Conservation (phyloP, 2,888 invertebrate genomes). For the Volucella inflata region DNA sequence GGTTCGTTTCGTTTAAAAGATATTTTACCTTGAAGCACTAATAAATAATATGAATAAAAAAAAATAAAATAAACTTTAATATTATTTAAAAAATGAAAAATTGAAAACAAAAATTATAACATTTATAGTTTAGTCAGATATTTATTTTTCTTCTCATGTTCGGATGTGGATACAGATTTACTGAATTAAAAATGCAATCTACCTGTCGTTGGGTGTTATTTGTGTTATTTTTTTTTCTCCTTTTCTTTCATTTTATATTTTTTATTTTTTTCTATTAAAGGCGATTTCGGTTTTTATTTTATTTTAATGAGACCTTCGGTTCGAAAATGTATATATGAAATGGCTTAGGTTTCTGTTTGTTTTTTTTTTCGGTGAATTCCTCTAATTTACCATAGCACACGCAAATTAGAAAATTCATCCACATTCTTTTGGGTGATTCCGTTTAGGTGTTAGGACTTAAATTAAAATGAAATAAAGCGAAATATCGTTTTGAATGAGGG, state of each 20-base stretch:
- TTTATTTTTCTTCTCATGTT: not conserved
- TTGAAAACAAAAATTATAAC: constrained; percentile 20
- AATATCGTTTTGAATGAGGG: constrained; percentile 3
- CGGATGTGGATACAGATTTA: constrained; percentile 13
- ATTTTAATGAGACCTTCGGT: not conserved
- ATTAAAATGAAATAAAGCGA: constrained; percentile 27
- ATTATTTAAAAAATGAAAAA: constrained; percentile 3
- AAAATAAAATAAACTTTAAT: constrained; percentile 22
- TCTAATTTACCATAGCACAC: constrained; percentile 81
- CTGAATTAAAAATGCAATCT: constrained; percentile 33
- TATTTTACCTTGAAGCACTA: constrained; percentile 36
- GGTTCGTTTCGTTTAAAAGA: constrained; percentile 42
- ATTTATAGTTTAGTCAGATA: not conserved
- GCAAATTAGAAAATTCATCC: constrained; percentile 82
- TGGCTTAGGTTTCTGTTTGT: constrained; percentile 9
- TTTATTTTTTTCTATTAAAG: not conserved
- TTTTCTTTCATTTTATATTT: not conserved
- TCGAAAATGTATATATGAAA: not conserved
- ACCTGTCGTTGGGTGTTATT: not conserved
- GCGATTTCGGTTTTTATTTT: not conserved
- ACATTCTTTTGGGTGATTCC: constrained; percentile 14
- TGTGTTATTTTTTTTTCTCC: not conserved
- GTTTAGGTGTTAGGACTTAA: constrained; percentile 39
- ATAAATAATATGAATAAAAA: constrained; percentile 58
- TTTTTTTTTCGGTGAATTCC: constrained; percentile 79